Evolutionary conservation across 2,888 invertebrate species (phyloP).

Genomic region (Melanotus villosus): DNA sequence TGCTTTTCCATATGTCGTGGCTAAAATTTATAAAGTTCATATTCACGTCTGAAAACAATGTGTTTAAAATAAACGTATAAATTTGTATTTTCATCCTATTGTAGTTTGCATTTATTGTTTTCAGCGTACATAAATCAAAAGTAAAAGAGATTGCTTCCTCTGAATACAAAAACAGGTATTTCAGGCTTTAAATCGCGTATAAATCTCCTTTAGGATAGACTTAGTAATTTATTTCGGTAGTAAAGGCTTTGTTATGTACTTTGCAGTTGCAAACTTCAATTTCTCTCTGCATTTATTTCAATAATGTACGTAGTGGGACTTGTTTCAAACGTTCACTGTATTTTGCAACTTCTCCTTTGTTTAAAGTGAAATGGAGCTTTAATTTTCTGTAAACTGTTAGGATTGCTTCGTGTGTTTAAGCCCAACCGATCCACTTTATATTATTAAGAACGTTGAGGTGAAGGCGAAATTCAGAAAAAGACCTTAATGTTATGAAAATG

Average conservation of each 20-base stretch:
- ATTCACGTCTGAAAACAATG: no score
- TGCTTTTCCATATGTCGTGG: no score
- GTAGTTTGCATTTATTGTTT: constrained; percentile 29
- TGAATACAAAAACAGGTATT: constrained; percentile 26
- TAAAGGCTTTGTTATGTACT: constrained; percentile 6
- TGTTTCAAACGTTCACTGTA: neutral
- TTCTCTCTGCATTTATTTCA: constrained; percentile 5
- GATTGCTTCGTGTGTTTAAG: no score
- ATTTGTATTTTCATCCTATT: constrained; percentile 6
- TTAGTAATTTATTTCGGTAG: constrained; percentile 19
- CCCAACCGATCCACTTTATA: no score
- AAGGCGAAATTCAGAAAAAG: no score
- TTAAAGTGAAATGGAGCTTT: no score
- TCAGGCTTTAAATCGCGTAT: constrained; percentile 16
- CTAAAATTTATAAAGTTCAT: no score
- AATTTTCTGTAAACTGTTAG: no score
- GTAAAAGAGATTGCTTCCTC: constrained; percentile 20
- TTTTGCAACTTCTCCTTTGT: no score
- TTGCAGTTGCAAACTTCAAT: constrained; percentile 3
- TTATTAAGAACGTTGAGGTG: no score
- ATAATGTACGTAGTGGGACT: neutral
- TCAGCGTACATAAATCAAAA: constrained; percentile 27
- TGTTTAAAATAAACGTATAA: constrained; percentile 14
- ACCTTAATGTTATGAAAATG: no score
- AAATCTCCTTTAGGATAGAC: constrained; percentile 22